phyloP scores from a whole-genome alignment of 2,113 vertebrate genomes.

The Lethenteron camtschaticum region DNA sequence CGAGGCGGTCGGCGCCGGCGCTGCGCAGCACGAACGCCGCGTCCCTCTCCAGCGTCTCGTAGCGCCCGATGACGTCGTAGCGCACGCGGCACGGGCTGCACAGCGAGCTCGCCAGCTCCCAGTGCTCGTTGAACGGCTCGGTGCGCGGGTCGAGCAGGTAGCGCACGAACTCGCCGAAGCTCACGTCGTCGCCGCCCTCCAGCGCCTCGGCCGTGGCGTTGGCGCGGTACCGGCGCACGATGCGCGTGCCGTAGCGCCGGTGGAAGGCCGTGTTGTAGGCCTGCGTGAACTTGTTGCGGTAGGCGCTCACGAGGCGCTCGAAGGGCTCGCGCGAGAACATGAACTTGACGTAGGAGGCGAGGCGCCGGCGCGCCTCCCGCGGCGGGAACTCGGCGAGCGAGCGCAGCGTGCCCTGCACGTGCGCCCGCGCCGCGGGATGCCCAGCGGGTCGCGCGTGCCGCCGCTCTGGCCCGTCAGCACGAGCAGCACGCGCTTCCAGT shows the following conservation, averaged over 20 bases:
- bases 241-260: constrained; percentile 84
- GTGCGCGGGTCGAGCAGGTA: constrained; percentile 78
- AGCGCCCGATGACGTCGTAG: constrained; percentile 90
- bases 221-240: constrained; percentile 66
- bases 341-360: constrained; percentile 95
- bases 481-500: constrained; percentile 99
- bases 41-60: constrained; percentile 79
- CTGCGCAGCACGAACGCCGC: constrained; percentile 59
- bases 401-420: constrained; percentile 70
- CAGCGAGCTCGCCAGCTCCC: constrained; percentile 76
- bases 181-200: constrained; percentile 47
- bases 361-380: constrained; percentile 78
- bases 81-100: constrained; percentile 94
- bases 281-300: constrained; percentile 95
- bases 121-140: constrained; percentile 86
- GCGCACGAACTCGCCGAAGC: constrained; percentile 67
- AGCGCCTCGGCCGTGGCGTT: constrained; percentile 74
- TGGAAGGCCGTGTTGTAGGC: constrained; percentile 97
- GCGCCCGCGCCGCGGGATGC: constrained; percentile 77
- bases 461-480: constrained; percentile 72
- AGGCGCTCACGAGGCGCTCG: constrained; percentile 79
- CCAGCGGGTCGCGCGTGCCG: constrained; percentile 86
- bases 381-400: constrained; percentile 92
- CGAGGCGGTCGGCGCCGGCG: constrained; percentile 41
- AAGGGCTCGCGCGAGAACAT: constrained; percentile 89